Evolutionary conservation across 2,888 invertebrate species (phyloP).

Genomic region (Drosophila gaucha): DNA sequence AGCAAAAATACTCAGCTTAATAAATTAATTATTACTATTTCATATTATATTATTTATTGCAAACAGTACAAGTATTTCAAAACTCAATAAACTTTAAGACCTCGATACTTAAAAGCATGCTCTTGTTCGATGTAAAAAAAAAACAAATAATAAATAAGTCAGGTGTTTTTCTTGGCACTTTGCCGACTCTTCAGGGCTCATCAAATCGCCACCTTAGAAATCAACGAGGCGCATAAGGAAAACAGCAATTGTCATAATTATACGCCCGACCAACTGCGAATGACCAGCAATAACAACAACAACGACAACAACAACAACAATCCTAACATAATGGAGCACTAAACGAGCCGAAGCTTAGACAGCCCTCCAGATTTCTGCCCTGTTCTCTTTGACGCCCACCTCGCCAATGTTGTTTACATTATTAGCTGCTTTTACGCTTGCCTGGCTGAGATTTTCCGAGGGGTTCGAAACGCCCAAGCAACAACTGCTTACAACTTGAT

Average conservation of each 20-base stretch:
- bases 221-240: constrained; percentile 58
- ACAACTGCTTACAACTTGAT: constrained; percentile 50
- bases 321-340: constrained; percentile 21
- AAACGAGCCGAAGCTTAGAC: constrained; percentile 41
- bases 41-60: too few species aligned
- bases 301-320: constrained; percentile 12
- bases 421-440: constrained; percentile 69
- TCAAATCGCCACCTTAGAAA: constrained; percentile 50
- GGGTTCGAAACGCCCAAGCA: constrained; percentile 17
- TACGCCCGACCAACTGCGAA: constrained; percentile 61
- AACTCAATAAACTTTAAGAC: too few species aligned
- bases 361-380: constrained; percentile 22
- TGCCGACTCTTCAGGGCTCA: constrained; percentile 5
- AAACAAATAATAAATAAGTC: not conserved
- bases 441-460: constrained; percentile 55
- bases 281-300: constrained; percentile 52
- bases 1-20: too few species aligned
- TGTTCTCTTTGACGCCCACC: constrained; percentile 3
- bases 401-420: constrained; percentile 67
- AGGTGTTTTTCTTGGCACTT: not conserved
- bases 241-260: constrained; percentile 75
- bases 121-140: too few species aligned
- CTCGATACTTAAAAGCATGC: too few species aligned
- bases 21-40: too few species aligned
- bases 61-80: too few species aligned